Conservation (phyloP, 2,888 invertebrate species). For the Laothoe populi region DNA sequence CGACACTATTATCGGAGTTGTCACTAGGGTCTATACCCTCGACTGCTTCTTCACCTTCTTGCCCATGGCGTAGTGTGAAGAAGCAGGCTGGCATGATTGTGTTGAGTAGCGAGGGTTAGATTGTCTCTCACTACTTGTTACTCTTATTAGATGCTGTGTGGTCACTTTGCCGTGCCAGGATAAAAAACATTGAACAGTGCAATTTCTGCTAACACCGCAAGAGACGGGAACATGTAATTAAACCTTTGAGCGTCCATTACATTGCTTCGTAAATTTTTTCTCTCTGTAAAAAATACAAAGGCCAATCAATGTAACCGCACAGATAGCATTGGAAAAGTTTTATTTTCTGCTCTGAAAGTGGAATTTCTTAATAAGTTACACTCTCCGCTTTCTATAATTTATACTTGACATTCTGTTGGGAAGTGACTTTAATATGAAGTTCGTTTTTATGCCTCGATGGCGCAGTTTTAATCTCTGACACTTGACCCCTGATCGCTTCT, state of each 20-base stretch:
- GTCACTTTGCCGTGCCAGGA: too few species aligned
- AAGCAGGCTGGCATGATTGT: too few species aligned
- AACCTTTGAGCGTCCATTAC: slow-evolving; percentile 6
- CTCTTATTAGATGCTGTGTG: too few species aligned
- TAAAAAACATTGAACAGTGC: background rate
- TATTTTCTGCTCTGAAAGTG: slow-evolving; percentile 3
- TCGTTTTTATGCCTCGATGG: background rate
- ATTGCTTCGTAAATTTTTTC: slow-evolving; percentile 9
- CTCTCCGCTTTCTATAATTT: background rate
- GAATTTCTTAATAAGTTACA: slow-evolving; percentile 3
- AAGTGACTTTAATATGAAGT: background rate
- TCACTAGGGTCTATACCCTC: too few species aligned
- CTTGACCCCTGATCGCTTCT: too few species aligned
- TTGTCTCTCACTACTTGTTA: too few species aligned
- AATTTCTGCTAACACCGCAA: background rate
- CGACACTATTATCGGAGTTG: too few species aligned
- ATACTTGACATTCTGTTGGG: background rate
- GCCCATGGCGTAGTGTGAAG: too few species aligned
- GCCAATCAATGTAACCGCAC: slow-evolving; percentile 19
- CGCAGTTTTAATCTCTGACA: too few species aligned
- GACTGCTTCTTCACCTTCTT: too few species aligned
- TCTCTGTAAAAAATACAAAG: background rate
- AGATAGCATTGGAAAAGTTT: slow-evolving; percentile 6
- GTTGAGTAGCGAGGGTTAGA: too few species aligned
- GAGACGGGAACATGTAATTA: background rate